phyloP scores from a whole-genome alignment of 2,888 invertebrate genomes.

The Lamellibrachia satsuma region DNA sequence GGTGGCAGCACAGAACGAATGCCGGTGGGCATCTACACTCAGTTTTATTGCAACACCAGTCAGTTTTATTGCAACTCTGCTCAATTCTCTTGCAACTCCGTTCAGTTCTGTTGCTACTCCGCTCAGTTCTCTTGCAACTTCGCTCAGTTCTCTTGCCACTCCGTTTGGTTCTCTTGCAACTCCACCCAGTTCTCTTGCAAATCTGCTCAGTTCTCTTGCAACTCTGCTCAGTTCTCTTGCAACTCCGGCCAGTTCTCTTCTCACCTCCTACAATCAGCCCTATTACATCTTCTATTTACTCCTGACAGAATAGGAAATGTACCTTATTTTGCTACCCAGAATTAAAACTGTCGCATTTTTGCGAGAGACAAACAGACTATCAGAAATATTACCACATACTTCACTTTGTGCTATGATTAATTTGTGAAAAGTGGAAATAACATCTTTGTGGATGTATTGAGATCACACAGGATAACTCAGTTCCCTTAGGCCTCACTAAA shows the following conservation, averaged over 20 bases:
- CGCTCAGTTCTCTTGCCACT: not conserved
- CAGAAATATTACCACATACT: too few species aligned
- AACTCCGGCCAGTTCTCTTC: not conserved
- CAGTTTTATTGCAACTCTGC: not conserved
- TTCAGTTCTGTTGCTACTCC: not conserved
- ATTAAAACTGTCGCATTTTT: too few species aligned
- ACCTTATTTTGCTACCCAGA: too few species aligned
- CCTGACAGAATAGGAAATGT: too few species aligned
- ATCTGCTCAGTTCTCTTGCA: not conserved
- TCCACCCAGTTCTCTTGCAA: not conserved
- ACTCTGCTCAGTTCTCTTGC: not conserved
- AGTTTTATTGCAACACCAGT: not conserved
- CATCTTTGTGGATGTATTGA: not conserved
- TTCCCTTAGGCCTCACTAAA: not conserved
- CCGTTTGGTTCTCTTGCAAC: not conserved
- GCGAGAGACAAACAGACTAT: too few species aligned
- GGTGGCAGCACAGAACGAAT: conserved; percentile 92
- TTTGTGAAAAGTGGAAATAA: too few species aligned
- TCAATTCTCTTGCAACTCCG: not conserved
- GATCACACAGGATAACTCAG: not conserved
- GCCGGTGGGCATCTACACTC: conserved; percentile 77
- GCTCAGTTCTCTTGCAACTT: not conserved
- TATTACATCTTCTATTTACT: not conserved
- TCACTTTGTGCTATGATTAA: too few species aligned
- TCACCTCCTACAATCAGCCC: not conserved